A percentile compares a stretch with the other conserved stretches of the same genome.
Evolutionary conservation across 2,113 vertebrate genomes (phyloP).

Genomic region (Seriola rivoliana): DNA sequence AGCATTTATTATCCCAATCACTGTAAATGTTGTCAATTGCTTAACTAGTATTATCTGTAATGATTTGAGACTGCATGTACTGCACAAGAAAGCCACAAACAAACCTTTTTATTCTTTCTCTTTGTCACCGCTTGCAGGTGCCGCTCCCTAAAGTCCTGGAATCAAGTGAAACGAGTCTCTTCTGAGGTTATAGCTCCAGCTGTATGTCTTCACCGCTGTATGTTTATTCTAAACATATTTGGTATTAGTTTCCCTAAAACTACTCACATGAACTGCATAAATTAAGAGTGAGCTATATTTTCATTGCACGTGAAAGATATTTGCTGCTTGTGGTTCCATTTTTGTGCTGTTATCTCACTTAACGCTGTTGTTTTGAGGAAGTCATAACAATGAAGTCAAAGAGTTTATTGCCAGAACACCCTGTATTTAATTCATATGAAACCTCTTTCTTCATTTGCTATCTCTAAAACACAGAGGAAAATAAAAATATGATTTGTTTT

Average conservation of each 20-base stretch:
- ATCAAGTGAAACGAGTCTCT: slow-evolving; percentile 84
- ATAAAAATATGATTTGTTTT: background rate
- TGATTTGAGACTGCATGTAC: background rate
- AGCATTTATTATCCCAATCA: background rate
- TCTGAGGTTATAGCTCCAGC: slow-evolving; percentile 60
- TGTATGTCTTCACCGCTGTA: slow-evolving; percentile 7
- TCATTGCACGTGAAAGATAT: background rate
- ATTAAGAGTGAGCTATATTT: slow-evolving; percentile 5
- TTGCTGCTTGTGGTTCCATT: slow-evolving; percentile 6
- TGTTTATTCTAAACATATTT: slow-evolving; percentile 44
- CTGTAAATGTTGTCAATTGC: background rate
- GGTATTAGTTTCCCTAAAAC: background rate
- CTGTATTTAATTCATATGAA: background rate
- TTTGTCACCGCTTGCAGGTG: slow-evolving; percentile 84
- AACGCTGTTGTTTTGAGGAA: background rate
- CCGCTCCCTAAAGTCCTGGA: slow-evolving; percentile 93
- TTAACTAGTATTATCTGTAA: background rate
- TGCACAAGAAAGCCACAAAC: background rate
- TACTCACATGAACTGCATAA: slow-evolving; percentile 2
- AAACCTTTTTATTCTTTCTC: background rate
- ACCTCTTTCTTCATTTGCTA: background rate
- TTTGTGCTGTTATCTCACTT: slow-evolving; percentile 23
- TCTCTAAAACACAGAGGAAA: background rate
- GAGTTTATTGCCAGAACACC: background rate
- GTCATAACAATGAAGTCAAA: slow-evolving; percentile 1